phyloP scores from a whole-genome alignment of 2,113 vertebrate genomes.

The Podarcis raffonei region DNA sequence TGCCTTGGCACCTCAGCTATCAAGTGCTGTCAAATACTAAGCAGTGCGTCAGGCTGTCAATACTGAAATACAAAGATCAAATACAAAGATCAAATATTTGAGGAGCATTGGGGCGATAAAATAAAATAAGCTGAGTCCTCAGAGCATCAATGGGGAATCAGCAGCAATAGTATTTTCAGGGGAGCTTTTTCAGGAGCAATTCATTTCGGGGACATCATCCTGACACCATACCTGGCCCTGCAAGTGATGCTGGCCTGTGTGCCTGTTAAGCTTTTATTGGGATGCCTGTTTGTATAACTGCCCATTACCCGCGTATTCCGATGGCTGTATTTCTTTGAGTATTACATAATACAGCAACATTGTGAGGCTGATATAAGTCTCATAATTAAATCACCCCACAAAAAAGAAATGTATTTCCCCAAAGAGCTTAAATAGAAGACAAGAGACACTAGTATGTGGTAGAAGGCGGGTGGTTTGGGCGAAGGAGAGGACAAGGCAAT shows the following conservation, averaged over 20 bases:
- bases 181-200: neutral
- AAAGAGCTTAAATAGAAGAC: neutral
- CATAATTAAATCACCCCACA: neutral
- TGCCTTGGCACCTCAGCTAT: neutral
- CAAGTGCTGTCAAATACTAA: neutral
- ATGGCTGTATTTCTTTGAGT: neutral
- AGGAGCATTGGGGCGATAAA: neutral
- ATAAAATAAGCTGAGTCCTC: neutral
- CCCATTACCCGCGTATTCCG: no score
- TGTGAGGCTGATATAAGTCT: neutral
- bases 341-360: neutral
- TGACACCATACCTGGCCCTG: no score
- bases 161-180: neutral
- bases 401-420: neutral
- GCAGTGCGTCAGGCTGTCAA: neutral
- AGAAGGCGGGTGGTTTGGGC: neutral
- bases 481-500: constrained; percentile 2
- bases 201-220: neutral
- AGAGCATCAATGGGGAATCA: neutral
- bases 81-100: neutral
- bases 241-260: no score
- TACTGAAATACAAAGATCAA: neutral
- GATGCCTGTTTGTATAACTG: neutral
- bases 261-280: neutral
- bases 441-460: neutral